Conservation (phyloP, 2,888 invertebrate genomes). For the Imbricaverruca yamaguchii region DNA sequence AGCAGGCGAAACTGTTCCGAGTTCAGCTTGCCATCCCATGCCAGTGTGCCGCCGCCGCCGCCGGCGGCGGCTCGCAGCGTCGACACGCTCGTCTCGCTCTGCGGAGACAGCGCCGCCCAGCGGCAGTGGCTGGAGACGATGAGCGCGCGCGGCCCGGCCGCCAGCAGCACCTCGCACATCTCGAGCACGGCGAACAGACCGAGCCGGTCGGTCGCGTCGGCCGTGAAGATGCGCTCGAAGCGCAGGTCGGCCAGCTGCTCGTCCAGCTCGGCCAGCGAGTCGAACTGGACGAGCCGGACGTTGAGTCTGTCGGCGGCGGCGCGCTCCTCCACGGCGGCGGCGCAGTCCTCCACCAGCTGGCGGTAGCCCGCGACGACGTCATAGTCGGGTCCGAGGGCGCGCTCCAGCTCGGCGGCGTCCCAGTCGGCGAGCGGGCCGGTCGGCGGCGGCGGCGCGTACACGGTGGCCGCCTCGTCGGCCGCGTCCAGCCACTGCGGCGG, state of each 20-base stretch:
- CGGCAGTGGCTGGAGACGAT: slow-evolving; percentile 71
- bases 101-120: slow-evolving; percentile 74
- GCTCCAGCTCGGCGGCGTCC: slow-evolving; percentile 38
- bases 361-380: neutral
- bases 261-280: neutral
- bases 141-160: slow-evolving; percentile 77
- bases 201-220: slow-evolving; percentile 6
- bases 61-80: slow-evolving; percentile 66
- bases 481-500: slow-evolving; percentile 34
- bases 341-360: slow-evolving; percentile 34
- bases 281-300: neutral
- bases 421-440: slow-evolving; percentile 28
- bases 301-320: neutral
- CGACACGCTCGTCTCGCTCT: slow-evolving; percentile 58
- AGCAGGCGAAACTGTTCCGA: neutral
- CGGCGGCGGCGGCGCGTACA: slow-evolving; percentile 5
- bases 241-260: neutral
- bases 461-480: neutral
- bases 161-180: slow-evolving; percentile 72
- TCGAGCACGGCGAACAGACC: slow-evolving; percentile 25
- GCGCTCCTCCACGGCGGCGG: neutral
- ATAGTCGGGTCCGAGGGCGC: neutral
- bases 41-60: slow-evolving; percentile 40
- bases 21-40: neutral
- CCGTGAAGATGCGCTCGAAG: slow-evolving; percentile 4